Percentiles rank a stretch among this genome's conserved stretches.
These are phyloP conservation scores for Acanthosepion pharaonis DNA, from an alignment of 2,888 invertebrate genomes.

Conservation along the genomic window DNA sequence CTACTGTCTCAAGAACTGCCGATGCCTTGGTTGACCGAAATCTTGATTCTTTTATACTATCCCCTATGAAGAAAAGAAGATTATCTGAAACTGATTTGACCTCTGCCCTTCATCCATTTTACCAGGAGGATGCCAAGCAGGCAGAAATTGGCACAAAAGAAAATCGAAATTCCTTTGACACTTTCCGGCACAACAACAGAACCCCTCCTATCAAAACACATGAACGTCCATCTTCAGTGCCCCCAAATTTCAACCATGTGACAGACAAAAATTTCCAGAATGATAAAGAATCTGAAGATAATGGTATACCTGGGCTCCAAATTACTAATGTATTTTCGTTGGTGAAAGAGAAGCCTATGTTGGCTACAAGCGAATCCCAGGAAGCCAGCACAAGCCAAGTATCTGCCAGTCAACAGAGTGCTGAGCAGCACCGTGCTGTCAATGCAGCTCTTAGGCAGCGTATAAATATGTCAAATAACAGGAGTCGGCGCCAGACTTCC, in stretches of 20 bases:
- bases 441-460: constrained; percentile 55
- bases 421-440: constrained; percentile 54
- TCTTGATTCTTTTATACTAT: constrained; percentile 50
- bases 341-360: background rate
- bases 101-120: background rate
- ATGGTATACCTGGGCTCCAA: constrained; percentile 46
- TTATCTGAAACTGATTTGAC: constrained; percentile 58
- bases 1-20: constrained; percentile 54
- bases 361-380: background rate
- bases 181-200: background rate
- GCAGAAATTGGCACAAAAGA: constrained; percentile 50
- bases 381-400: constrained; percentile 18
- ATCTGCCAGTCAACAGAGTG: background rate
- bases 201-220: background rate
- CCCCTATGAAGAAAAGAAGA: constrained; percentile 57
- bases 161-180: constrained; percentile 24
- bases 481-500: constrained; percentile 42
- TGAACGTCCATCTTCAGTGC: constrained; percentile 54
- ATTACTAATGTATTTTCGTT: constrained; percentile 45
- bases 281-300: constrained; percentile 49
- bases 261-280: constrained; percentile 14
- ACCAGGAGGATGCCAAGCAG: constrained; percentile 50
- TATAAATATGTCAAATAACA: constrained; percentile 44
- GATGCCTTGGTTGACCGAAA: constrained; percentile 57
- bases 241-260: constrained; percentile 45